phyloP scores from a whole-genome alignment of 2,113 vertebrate species.

The Pionites leucogaster region DNA sequence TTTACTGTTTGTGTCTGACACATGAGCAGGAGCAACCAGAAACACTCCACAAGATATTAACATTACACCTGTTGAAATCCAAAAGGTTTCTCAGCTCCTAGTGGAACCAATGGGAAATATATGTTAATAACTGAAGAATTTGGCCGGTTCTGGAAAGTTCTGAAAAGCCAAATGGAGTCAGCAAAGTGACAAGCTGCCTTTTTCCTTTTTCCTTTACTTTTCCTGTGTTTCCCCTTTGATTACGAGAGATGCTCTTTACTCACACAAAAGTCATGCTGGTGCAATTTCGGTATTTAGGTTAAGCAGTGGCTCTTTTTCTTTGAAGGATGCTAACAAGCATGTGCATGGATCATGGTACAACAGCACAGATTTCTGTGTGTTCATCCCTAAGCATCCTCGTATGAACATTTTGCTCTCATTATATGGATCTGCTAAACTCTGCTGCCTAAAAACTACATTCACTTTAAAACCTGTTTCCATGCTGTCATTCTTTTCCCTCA shows the following conservation, averaged over 20 bases:
- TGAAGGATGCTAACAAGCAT: neutral
- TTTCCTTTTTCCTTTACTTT: neutral
- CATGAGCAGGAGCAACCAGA: neutral
- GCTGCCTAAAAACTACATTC: neutral
- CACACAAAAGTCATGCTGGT: neutral
- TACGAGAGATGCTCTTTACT: neutral
- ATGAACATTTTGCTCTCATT: neutral
- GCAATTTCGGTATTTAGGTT: neutral
- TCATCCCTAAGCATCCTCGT: neutral
- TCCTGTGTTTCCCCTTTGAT: neutral
- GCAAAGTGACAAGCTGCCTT: accelerated
- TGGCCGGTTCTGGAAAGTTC: neutral
- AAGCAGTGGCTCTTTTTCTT: neutral
- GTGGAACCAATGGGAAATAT: neutral
- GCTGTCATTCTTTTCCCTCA: neutral
- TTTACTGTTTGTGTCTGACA: neutral
- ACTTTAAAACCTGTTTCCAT: neutral
- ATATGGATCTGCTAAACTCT: neutral
- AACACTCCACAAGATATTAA: neutral
- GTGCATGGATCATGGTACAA: neutral
- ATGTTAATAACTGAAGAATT: neutral
- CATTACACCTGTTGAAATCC: neutral
- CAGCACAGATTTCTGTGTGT: neutral
- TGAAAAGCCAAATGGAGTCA: neutral
- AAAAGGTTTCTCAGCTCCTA: neutral